Conservation (phyloP, 2,888 invertebrate genomes). For the Caenorhabditis auriculariae region DNA sequence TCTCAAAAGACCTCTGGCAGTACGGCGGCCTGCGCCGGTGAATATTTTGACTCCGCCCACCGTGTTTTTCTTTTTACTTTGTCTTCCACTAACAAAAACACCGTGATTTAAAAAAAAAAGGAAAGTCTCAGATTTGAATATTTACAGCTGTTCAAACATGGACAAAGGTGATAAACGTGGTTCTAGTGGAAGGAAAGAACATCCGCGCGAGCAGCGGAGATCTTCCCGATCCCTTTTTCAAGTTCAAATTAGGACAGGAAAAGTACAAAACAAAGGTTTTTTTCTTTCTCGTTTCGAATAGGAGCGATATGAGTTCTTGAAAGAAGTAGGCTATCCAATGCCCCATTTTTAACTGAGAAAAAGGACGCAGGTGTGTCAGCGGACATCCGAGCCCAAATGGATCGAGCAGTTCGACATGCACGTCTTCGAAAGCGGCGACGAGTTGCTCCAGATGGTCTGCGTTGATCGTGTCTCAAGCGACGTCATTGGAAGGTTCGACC, state of each 20-base stretch:
- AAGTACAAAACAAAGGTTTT: conserved; percentile 87
- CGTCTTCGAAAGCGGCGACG: conserved; percentile 88
- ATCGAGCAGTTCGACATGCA: conserved; percentile 95
- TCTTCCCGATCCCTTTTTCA: conserved; percentile 82
- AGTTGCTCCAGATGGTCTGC: conserved; percentile 85
- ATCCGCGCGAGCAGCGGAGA: conserved; percentile 78
- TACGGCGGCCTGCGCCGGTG: no score
- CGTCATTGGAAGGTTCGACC: conserved; percentile 77
- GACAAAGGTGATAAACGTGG: conserved; percentile 94
- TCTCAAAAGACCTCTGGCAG: no score
- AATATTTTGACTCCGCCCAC: background rate
- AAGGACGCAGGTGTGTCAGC: conserved; percentile 71
- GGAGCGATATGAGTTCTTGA: no score
- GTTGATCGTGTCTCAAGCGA: conserved; percentile 86
- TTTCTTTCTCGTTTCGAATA: background rate
- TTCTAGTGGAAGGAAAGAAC: conserved; percentile 92
- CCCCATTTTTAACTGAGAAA: no score
- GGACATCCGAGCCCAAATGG: conserved; percentile 86
- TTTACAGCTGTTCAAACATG: conserved; percentile 75
- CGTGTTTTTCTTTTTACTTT: background rate
- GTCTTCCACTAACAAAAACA: background rate
- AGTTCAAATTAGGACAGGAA: conserved; percentile 93
- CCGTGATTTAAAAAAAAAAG: no score
- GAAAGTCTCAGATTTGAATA: no score
- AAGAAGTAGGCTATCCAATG: background rate